Evolutionary conservation across 1,140 invertebrate species (phyloP).

Genomic region (Tribolium castaneum): DNA sequence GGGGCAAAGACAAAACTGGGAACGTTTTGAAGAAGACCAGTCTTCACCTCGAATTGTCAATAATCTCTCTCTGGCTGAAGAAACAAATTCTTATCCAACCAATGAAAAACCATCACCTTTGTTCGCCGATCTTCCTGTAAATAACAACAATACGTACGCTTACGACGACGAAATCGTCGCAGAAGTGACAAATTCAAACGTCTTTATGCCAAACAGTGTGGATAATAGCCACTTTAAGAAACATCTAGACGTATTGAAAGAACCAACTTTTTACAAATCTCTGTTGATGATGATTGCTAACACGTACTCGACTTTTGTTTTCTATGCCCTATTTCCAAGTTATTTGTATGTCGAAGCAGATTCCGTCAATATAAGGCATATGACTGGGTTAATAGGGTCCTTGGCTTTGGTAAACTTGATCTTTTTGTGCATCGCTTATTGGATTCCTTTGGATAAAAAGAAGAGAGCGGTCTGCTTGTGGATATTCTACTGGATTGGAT

Average conservation of each 20-base stretch:
- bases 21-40: constrained; percentile 43
- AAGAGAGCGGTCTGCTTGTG: constrained; percentile 52
- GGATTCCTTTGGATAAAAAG: constrained; percentile 52
- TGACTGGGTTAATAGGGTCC: constrained; percentile 45
- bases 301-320: constrained; percentile 57
- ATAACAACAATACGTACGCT: constrained; percentile 58
- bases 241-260: constrained; percentile 48
- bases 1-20: constrained; percentile 30
- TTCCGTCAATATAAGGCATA: constrained; percentile 36
- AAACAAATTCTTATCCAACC: constrained; percentile 19
- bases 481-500: constrained; percentile 54
- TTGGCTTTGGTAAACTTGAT: constrained; percentile 49
- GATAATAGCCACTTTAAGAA: constrained; percentile 12
- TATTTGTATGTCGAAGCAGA: constrained; percentile 51
- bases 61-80: constrained; percentile 44
- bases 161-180: constrained; percentile 51
- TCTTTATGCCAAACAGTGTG: constrained; percentile 50
- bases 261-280: constrained; percentile 59
- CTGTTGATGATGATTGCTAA: constrained; percentile 56
- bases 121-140: constrained; percentile 56
- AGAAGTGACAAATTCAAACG: constrained; percentile 25
- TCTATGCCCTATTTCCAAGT: constrained; percentile 55
- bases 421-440: constrained; percentile 50
- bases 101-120: constrained; percentile 51
- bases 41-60: constrained; percentile 48